Evolutionary conservation across 1,140 invertebrate genomes (phyloP).

Genomic region (Cepaea nemoralis): DNA sequence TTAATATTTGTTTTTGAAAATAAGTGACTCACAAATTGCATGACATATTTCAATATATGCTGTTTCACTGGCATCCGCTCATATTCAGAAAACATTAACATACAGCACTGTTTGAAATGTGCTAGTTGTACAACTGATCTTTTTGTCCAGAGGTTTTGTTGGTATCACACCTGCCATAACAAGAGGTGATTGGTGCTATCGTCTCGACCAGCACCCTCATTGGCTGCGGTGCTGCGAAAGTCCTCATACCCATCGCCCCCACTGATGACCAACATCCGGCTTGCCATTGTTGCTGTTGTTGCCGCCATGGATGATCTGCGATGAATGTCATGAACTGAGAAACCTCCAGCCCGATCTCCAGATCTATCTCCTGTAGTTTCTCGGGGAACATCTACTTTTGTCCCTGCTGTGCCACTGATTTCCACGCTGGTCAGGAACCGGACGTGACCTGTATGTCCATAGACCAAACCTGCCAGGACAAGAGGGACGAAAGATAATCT

Average conservation of each 20-base stretch:
- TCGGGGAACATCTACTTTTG: slow-evolving; percentile 32
- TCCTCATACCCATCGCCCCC: slow-evolving; percentile 98
- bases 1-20: no score
- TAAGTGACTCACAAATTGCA: no score
- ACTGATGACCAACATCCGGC: slow-evolving; percentile 83
- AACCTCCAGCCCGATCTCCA: slow-evolving; percentile 28
- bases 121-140: no score
- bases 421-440: slow-evolving; percentile 92
- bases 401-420: slow-evolving; percentile 65
- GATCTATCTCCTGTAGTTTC: slow-evolving; percentile 28
- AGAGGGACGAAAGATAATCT: no score
- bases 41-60: no score
- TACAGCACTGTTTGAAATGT: no score
- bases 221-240: slow-evolving; percentile 73
- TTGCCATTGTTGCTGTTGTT: slow-evolving; percentile 70
- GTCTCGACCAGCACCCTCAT: slow-evolving; percentile 89
- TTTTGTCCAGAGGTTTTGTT: not conserved
- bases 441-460: slow-evolving; percentile 97
- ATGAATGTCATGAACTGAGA: slow-evolving; percentile 57
- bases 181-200: slow-evolving; percentile 96
- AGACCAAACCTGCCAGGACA: slow-evolving; percentile 80
- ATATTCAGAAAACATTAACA: no score
- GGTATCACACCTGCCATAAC: slow-evolving; percentile 83
- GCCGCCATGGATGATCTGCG: slow-evolving; percentile 70
- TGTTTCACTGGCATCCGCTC: no score